Evolutionary conservation across 2,888 invertebrate genomes (phyloP).

Genomic region (Bellardia bayeri): DNA sequence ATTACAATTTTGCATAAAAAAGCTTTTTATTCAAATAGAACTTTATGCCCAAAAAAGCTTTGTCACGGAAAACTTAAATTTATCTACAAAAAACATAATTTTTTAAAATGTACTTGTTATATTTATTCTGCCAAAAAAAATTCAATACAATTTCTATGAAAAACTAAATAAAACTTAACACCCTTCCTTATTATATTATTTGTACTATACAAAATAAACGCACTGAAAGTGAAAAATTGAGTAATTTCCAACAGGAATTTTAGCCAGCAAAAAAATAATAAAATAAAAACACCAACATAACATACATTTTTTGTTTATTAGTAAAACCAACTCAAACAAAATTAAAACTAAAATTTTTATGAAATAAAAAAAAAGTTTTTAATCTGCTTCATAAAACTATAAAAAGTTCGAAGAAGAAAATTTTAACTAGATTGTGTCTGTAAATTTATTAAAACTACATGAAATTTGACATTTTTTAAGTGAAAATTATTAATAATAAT

Average conservation of each 20-base stretch:
- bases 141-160: slow-evolving; percentile 15
- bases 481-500: slow-evolving; percentile 59
- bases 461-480: slow-evolving; percentile 52
- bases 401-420: neutral
- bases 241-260: slow-evolving; percentile 20
- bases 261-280: neutral
- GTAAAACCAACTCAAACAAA: neutral
- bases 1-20: no score
- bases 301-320: neutral
- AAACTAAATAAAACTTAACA: slow-evolving; percentile 1
- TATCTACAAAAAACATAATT: no score
- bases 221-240: slow-evolving; percentile 48
- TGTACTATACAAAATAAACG: neutral
- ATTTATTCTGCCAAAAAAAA: neutral
- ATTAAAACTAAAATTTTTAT: neutral
- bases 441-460: slow-evolving; percentile 42
- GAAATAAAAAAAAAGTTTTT: slow-evolving; percentile 42
- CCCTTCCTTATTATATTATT: neutral
- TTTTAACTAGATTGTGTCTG: slow-evolving; percentile 45
- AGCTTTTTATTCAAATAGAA: no score
- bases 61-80: no score
- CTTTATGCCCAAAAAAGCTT: no score
- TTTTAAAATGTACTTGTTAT: neutral
- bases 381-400: slow-evolving; percentile 29
- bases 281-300: slow-evolving; percentile 1